These are phyloP conservation scores for Apteryx owenii DNA, from an alignment of 2,113 vertebrate genomes.

Conservation along the genomic window DNA sequence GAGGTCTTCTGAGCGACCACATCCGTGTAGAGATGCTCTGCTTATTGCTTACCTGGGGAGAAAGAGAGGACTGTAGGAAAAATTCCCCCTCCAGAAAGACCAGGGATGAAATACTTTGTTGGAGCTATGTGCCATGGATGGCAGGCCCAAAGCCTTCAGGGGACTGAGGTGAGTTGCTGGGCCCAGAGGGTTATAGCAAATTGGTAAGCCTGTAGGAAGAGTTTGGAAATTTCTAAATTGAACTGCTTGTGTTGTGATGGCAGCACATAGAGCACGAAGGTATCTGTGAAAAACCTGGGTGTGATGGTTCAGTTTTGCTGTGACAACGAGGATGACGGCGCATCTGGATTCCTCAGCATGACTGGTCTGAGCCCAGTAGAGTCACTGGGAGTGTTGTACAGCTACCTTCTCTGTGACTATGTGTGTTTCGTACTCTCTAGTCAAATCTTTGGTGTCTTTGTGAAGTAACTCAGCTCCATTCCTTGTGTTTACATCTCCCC, in stretches of 20 bases:
- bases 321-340: neutral
- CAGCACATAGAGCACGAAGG: neutral
- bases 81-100: neutral
- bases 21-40: neutral
- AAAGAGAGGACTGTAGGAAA: neutral
- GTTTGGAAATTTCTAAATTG: neutral
- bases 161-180: too few relatives aligned
- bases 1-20: neutral
- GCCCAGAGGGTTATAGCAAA: too few relatives aligned
- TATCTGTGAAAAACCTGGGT: neutral
- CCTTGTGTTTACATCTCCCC: neutral
- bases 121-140: rapidly evolving
- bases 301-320: neutral
- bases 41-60: neutral
- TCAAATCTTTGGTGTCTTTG: neutral
- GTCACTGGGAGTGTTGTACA: neutral
- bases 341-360: rapidly evolving
- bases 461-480: neutral
- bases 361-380: neutral
- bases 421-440: neutral
- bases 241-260: neutral
- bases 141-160: neutral
- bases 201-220: neutral
- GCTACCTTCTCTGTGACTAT: neutral
- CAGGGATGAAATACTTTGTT: neutral